Conservation (phyloP, 2,888 invertebrate genomes). For the Dolomedes plantarius region DNA sequence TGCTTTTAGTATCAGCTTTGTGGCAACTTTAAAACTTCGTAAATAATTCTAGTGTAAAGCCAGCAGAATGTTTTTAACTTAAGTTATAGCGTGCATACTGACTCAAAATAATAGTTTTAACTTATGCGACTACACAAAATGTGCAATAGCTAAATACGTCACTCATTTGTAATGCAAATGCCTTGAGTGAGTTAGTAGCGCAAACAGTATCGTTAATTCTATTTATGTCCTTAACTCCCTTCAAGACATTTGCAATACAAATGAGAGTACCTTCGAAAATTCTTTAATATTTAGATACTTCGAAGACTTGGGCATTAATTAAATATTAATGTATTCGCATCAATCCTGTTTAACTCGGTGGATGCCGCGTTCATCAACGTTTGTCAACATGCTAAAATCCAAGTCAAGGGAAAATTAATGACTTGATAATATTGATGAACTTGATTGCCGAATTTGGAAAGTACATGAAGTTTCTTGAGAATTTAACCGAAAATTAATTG, state of each 20-base stretch:
- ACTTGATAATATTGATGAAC: neutral
- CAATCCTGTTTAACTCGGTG: neutral
- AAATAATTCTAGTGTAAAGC: too few relatives aligned
- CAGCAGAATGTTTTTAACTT: too few relatives aligned
- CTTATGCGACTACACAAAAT: neutral
- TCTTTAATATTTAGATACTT: slow-evolving; percentile 12
- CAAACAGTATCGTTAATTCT: neutral
- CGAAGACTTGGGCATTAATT: neutral
- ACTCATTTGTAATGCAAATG: neutral
- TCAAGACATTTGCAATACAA: slow-evolving; percentile 3
- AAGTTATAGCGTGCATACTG: neutral
- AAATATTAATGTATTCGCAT: slow-evolving; percentile 7
- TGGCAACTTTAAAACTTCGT: too few relatives aligned
- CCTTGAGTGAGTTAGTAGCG: neutral
- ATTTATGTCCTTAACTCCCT: neutral
- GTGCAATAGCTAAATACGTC: neutral
- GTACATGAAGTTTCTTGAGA: neutral
- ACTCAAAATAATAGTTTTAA: neutral
- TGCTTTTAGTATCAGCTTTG: too few relatives aligned
- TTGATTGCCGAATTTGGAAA: neutral
- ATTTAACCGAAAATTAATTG: neutral
- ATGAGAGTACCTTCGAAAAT: neutral
- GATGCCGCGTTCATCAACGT: neutral
- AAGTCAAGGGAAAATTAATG: slow-evolving; percentile 1
- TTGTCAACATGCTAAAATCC: neutral